Percentiles rank a stretch among this genome's conserved stretches.
Conservation (phyloP, 2,113 vertebrate genomes). For the Ophthalmolycus amberensis region DNA sequence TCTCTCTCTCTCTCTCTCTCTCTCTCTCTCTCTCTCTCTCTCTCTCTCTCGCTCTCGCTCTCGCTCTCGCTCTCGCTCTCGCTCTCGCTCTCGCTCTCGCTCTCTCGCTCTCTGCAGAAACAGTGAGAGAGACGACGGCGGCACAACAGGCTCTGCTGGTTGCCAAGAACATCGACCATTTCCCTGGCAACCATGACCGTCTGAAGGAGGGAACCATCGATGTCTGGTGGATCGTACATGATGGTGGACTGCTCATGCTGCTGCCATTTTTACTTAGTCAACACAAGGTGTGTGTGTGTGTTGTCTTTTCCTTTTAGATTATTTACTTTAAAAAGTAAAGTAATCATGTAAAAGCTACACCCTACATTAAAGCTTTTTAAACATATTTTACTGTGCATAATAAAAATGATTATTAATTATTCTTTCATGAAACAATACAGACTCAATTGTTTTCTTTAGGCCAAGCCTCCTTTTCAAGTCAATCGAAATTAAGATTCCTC, state of each 20-base stretch:
- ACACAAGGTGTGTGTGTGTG: constrained; percentile 87
- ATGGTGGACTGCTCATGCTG: constrained; percentile 95
- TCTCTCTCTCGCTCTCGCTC: no score
- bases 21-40: not conserved
- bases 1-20: not conserved
- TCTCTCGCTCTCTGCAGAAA: constrained; percentile 82
- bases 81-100: not conserved
- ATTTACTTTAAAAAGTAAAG: not conserved
- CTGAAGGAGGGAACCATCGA: constrained; percentile 89
- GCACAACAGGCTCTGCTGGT: constrained; percentile 94
- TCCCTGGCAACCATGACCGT: constrained; percentile 90
- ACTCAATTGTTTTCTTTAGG: no score
- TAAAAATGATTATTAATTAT: no score
- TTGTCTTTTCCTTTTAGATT: not conserved
- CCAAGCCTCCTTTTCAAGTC: not conserved
- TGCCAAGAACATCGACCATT: constrained; percentile 93
- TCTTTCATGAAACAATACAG: no score
- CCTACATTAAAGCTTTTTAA: not conserved
- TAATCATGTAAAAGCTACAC: not conserved
- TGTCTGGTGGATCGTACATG: constrained; percentile 98
- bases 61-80: no score
- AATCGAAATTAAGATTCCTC: not conserved
- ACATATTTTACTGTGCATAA: not conserved
- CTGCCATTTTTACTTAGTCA: constrained; percentile 94
- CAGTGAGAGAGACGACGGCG: constrained; percentile 90